Evolutionary conservation across 92 coral and sea anemone genomes (phyloP), one percentile per base, ranked within the genome.

Genomic region (Epizoanthus fatuus): DNA sequence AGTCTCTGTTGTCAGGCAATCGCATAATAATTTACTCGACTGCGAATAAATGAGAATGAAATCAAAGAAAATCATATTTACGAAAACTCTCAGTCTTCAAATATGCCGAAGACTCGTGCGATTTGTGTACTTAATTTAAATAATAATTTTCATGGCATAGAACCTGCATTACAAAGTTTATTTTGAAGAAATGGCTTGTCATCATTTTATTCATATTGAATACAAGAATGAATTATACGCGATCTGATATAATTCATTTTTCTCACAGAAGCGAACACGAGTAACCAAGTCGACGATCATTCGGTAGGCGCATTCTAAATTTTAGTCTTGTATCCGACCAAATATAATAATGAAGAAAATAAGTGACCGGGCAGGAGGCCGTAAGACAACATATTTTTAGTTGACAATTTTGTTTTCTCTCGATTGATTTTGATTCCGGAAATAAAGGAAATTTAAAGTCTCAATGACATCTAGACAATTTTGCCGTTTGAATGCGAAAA

Each of bases 141-240:
- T 77, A 59, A 77, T 62, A 59, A 77, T 42, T 35, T 77, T 14
- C 59, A 62, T 42, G 55, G 20, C 70, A 60, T 60, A 77, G 59
- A 77, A 59, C 32, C 70, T 60, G 63, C 82, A 77, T 59, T 56
- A 77, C 56, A n/a, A 60, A 59, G 82, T 77, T 77, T 77, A 77
- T 60, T 77, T 60, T 77, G 82, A 77, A 49, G 19, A 77, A 77
- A 77, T 52, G 37, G 82, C 63, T 77, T 89, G 81, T 60, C 93
- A 85, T 84, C 87, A 84, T 88, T 72, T 87, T 85, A 55, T 85
- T 89, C 76, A 89, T 72, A 80, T 74, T 73, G 80, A 70, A 85
- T 55, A 77, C 22, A 60, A 62, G 72, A 79, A 79, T 81, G 93
- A 89, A 85, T 69, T 74, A 89, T 69, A 45, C 87, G 86, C 44